A percentile compares a stretch with the other conserved stretches of the same genome.
Evolutionary conservation across 2,797 vertebrate genomes (phyloP).

Genomic region (Melopsittacus undulatus): DNA sequence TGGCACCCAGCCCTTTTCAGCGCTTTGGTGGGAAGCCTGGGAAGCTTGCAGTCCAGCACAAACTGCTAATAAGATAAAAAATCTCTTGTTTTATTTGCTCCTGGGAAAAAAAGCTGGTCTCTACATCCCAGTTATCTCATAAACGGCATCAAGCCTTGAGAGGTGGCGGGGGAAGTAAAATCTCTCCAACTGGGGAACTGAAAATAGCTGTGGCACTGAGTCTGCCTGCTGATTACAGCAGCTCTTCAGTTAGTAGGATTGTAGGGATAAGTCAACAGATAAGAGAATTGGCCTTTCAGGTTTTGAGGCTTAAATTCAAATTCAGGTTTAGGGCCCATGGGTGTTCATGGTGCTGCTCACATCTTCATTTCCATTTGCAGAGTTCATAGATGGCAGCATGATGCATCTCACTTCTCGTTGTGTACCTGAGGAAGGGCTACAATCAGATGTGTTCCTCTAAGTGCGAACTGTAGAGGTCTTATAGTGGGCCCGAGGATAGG

Average conservation of each 20-base stretch:
- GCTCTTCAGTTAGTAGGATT: not conserved
- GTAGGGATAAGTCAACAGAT: not conserved
- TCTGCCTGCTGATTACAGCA: slow-evolving; percentile 43
- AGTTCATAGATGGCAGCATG: not conserved
- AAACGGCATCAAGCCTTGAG: not conserved
- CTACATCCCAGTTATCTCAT: not conserved
- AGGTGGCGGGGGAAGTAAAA: not conserved
- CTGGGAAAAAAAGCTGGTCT: not conserved
- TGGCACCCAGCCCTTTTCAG: not conserved
- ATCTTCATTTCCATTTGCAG: not conserved
- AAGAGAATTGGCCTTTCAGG: not conserved
- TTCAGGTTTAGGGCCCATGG: not conserved
- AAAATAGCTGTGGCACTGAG: slow-evolving; percentile 43
- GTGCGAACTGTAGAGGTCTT: not conserved
- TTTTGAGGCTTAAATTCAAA: not conserved
- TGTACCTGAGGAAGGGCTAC: not conserved
- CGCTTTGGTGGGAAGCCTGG: not conserved
- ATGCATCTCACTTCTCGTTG: not conserved
- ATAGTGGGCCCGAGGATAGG: too few species aligned
- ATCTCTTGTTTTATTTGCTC: not conserved
- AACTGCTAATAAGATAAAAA: not conserved
- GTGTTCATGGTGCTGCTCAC: not conserved
- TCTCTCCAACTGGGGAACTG: slow-evolving; percentile 6
- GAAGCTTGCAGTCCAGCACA: not conserved
- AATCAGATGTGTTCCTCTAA: not conserved